Conservation (phyloP, 2,888 invertebrate genomes). For the Onthophagus sagittarius region DNA sequence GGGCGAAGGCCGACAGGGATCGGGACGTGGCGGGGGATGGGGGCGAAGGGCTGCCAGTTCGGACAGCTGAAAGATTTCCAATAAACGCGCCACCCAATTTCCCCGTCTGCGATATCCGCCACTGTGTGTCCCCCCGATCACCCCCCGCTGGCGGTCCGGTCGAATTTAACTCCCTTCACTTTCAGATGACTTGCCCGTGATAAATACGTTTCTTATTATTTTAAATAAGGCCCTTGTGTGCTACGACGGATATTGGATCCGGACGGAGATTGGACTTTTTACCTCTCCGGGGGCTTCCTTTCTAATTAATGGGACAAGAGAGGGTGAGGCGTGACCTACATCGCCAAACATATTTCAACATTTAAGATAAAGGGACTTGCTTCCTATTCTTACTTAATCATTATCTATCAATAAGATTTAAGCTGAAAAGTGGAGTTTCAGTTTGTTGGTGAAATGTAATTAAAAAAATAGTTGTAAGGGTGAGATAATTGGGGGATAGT, state of each 20-base stretch:
- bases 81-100: constrained; percentile 49
- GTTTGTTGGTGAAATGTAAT: not conserved
- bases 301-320: constrained; percentile 23
- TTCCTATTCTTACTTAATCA: too few species aligned
- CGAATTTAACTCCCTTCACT: constrained; percentile 44
- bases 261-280: constrained; percentile 15
- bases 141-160: constrained; percentile 36
- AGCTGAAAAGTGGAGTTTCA: too few species aligned
- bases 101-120: constrained; percentile 41
- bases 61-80: constrained; percentile 52
- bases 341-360: constrained; percentile 1
- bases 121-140: constrained; percentile 35
- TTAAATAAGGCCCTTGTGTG: constrained; percentile 29
- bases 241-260: constrained; percentile 28
- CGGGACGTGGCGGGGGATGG: not conserved
- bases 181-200: constrained; percentile 43
- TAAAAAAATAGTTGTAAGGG: not conserved
- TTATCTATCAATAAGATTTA: too few species aligned
- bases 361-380: constrained; percentile 16
- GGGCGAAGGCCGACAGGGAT: not conserved
- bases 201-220: constrained; percentile 40
- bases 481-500: not conserved
- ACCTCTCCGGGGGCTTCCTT: not conserved
- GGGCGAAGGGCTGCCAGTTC: constrained; percentile 32
- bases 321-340: constrained; percentile 21